Base-by-base conservation (phyloP, 2,888 invertebrate genomes). In the Arctia plantaginis region DNA sequence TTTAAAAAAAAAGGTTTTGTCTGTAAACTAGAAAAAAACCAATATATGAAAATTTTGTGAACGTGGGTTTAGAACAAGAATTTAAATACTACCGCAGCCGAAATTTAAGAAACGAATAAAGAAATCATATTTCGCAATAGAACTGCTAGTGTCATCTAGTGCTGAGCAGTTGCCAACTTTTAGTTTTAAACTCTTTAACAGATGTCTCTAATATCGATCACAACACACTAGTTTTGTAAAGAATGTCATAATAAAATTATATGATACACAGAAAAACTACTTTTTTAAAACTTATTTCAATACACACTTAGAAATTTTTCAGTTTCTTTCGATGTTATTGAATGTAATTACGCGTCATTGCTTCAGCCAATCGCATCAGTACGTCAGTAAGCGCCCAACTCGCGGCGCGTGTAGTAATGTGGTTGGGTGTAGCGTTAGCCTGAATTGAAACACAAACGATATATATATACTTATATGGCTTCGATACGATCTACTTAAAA, bases 371-470 rank as follows among this genome's bases (percentile, higher is more conserved):
- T 88, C 74, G 73, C 68, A 82, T 75, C 39, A 72, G 73, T 82
- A 84, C 87, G 89, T 87, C 93, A 94, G 94, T 94, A 74, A 85
- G 89, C 92, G 93, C 90, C 89, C 83, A 88, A 79, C 88, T 73
- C 77, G 89, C 88, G 93, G 91, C 92, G 91, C 84, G 90, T 77
- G 70, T 79, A 86, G 93, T 86, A 79, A 82, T 80, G 86, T 82
- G 71, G 55, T 77, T 66, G 69, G 71, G 39, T 65, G 64, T 68
- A 41, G 64, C 78, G 75, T 82, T 83, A 87, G 85, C 82, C 85
- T 89, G 86, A 89, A 85, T 76, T 82, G 30, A 87, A 85, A 85
- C 86, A 86, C 80, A 85, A 84, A 88, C 79, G 83, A 69, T 74
- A 82, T 90, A 90, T 85, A 80, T 81, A 80, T 74, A 83, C 82